Percentiles rank a stretch among this genome's conserved stretches.
phyloP scores from a whole-genome alignment of 2,797 vertebrate species.

The Cossypha heuglini region DNA sequence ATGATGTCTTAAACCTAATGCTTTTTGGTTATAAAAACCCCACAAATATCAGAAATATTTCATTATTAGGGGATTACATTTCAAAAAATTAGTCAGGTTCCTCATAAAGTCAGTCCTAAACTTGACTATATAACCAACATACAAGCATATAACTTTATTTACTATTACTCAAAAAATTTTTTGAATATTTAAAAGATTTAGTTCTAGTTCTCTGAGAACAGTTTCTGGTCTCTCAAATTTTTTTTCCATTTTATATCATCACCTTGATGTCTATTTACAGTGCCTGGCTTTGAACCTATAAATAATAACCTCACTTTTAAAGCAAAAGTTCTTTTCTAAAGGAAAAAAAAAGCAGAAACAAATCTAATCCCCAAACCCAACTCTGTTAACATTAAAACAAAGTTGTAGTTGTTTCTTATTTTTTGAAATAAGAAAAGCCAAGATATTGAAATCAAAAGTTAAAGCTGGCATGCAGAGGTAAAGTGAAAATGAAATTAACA shows the following conservation, averaged over 20 bases:
- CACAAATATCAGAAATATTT: neutral
- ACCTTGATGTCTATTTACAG: neutral
- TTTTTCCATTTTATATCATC: neutral
- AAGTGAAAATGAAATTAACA: neutral
- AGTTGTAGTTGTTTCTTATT: neutral
- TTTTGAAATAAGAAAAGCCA: neutral
- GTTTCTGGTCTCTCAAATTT: neutral
- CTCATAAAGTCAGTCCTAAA: neutral
- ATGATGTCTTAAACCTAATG: neutral
- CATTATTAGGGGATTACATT: neutral
- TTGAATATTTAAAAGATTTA: neutral
- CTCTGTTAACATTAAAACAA: neutral
- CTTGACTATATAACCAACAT: neutral
- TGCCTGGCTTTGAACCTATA: neutral
- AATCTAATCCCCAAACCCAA: neutral
- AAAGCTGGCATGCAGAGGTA: neutral
- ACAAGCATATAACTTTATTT: neutral
- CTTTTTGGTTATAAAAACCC: neutral
- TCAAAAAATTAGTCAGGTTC: neutral
- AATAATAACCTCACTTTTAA: neutral
- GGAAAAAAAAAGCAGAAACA: neutral
- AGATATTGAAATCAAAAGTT: neutral
- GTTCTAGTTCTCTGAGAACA: neutral
- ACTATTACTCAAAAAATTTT: neutral
- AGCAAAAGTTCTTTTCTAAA: neutral